Evolutionary conservation across 2,888 invertebrate species (phyloP), one percentile per base, ranked within the genome.

Genomic region (Drosophila hawaiiensis): DNA sequence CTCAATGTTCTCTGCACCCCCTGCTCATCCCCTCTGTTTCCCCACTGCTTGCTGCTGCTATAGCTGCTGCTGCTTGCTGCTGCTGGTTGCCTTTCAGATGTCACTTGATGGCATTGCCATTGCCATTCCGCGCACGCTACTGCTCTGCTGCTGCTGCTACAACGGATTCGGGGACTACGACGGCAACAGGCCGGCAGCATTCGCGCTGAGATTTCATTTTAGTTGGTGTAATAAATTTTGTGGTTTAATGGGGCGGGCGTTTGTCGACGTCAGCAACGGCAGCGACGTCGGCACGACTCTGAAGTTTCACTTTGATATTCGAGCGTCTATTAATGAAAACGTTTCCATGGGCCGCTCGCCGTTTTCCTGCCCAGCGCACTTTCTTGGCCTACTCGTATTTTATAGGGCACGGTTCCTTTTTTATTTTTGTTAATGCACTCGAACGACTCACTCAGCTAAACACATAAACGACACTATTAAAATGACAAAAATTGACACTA

Each of bases 201-300:
- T 80, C 83, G 61, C 54, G 88, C 86, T 78, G 90, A 88, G 85
- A 86, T 86, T 86, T 86, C 86, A 74, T 91, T 91, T 91, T 91
- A 92, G 91, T 84, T 88, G 91, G 84, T 68, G 91, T 82, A 92
- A 92, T 92, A 92, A 92, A 92, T 92, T 92, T 92, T 92, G 92
- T 92, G 92, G 92, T 92, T 92, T 92, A 92, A 92, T 92, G 92
- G 92, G 91, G 91, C 86, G 91, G 84, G 88, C 80, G 76, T 82
- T 76, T 82, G 84, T 70, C 73, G 83, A 82, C 84, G 62, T 82
- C 82, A 70, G 67, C 70, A 68, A 55, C 70, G 69, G 53, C 47
- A 50, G 61, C 68, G 60, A 61, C 64, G 61, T 59, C 73, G 86
- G 87, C 86, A 78, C 70, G 73, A 80, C 86, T 90, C 73, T 88